Conservation (phyloP, 2,888 invertebrate species). For the Oxyteleia sp. region DNA sequence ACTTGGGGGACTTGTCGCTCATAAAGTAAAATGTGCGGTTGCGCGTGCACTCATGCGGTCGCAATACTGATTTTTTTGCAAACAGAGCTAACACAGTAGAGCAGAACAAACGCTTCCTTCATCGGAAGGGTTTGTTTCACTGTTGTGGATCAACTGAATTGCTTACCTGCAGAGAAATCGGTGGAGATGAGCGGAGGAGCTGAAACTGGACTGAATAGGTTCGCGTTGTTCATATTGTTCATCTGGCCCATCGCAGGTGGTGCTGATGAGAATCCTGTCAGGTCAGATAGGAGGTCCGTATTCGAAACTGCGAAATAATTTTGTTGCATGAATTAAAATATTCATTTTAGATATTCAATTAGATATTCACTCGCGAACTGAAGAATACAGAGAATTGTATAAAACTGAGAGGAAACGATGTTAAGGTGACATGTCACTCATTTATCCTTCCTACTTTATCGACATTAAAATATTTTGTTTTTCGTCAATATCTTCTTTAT, state of each 20-base stretch:
- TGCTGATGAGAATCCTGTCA: slow-evolving; percentile 85
- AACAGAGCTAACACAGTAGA: no score
- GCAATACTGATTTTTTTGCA: neutral
- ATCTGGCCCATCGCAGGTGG: slow-evolving; percentile 77
- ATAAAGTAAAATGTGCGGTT: slow-evolving; percentile 39
- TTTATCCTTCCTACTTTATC: no score
- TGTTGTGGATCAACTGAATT: slow-evolving; percentile 1
- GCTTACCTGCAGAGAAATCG: slow-evolving; percentile 81
- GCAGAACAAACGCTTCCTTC: neutral
- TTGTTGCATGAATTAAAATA: no score
- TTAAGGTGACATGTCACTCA: no score
- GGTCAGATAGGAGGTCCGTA: slow-evolving; percentile 88
- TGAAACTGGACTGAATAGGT: slow-evolving; percentile 79
- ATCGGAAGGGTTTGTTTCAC: neutral
- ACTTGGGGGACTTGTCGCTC: slow-evolving; percentile 83
- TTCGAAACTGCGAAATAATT: slow-evolving; percentile 76
- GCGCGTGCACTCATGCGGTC: slow-evolving; percentile 43
- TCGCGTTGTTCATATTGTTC: slow-evolving; percentile 81
- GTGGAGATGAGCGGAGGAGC: slow-evolving; percentile 71
- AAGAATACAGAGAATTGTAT: no score
- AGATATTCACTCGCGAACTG: no score
- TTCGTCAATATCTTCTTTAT: no score
- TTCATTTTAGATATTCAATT: no score
- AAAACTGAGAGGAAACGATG: no score
- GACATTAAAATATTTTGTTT: no score